Evolutionary conservation across 2,888 invertebrate species (phyloP).

Genomic region (Sclerodermus sp.): DNA sequence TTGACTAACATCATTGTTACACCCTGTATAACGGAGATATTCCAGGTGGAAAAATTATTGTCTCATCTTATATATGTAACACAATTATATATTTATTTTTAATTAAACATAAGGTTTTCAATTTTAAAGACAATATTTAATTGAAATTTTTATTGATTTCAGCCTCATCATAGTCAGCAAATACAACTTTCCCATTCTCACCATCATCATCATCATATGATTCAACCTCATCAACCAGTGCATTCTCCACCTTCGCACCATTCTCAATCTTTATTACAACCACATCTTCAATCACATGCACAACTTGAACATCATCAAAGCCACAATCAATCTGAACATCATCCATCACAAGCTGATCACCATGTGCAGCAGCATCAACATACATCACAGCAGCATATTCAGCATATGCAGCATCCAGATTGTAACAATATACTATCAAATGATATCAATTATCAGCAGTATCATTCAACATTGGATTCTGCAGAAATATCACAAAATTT

Average conservation of each 20-base stretch:
- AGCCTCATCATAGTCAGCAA: conserved; percentile 39
- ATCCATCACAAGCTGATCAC: conserved; percentile 25
- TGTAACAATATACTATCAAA: conserved; percentile 33
- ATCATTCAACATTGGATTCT: conserved; percentile 23
- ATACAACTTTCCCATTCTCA: conserved; percentile 58
- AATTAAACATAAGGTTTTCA: too few relatives aligned
- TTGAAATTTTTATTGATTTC: conserved; percentile 14
- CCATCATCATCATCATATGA: conserved; percentile 26
- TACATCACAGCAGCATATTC: conserved; percentile 27
- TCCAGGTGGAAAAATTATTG: too few relatives aligned
- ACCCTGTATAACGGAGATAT: too few relatives aligned
- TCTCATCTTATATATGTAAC: too few relatives aligned
- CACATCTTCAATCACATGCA: conserved; percentile 54
- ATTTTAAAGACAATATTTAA: too few relatives aligned
- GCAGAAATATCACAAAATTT: conserved; percentile 25
- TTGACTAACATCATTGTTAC: too few relatives aligned
- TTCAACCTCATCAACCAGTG: conserved; percentile 36
- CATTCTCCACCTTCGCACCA: conserved; percentile 26
- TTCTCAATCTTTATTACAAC: conserved; percentile 27
- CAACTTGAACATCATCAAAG: conserved; percentile 41
- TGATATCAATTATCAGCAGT: conserved; percentile 40
- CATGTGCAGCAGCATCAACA: conserved; percentile 20
- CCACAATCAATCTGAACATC: conserved; percentile 50
- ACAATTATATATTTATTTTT: too few relatives aligned
- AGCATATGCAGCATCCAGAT: conserved; percentile 38